phyloP scores from a whole-genome alignment of 2,797 vertebrate genomes.

The Botia kubotai region DNA sequence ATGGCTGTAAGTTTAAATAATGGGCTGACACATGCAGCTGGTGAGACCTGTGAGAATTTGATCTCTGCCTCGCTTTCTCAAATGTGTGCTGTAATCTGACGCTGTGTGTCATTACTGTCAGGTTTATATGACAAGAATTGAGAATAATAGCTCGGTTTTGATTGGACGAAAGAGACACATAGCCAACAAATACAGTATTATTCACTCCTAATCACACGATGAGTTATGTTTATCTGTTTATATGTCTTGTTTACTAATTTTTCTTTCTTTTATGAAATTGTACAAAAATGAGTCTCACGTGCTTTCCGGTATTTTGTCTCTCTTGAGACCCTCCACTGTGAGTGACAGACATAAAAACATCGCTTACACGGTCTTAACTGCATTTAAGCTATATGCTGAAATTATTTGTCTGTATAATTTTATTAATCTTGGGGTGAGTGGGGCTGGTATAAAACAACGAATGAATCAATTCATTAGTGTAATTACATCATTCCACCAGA shows the following conservation, averaged over 20 bases:
- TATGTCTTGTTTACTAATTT: too few relatives aligned
- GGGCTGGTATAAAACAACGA: not conserved
- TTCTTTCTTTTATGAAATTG: constrained; percentile 1
- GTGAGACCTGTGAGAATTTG: not conserved
- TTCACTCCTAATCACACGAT: too few relatives aligned
- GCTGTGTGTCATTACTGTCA: not conserved
- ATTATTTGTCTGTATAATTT: not conserved
- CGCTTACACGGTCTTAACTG: not conserved
- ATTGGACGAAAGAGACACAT: too few relatives aligned
- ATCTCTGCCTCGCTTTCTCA: not conserved
- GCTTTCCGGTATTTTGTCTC: not conserved
- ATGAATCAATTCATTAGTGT: not conserved
- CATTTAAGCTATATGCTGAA: not conserved
- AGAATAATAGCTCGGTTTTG: too few relatives aligned
- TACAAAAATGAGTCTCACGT: not conserved
- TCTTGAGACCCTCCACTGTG: not conserved
- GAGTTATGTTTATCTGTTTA: too few relatives aligned
- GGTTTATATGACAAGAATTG: too few relatives aligned
- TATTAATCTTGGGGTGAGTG: not conserved
- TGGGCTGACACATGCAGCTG: not conserved
- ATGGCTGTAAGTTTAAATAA: constrained; percentile 5
- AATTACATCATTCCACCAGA: constrained; percentile 6
- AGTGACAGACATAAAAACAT: not conserved
- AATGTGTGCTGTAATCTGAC: not conserved
- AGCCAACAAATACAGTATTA: too few relatives aligned